These are phyloP conservation scores for Bombus pyrosoma DNA, from an alignment of 1,140 invertebrate species.

Conservation along the genomic window DNA sequence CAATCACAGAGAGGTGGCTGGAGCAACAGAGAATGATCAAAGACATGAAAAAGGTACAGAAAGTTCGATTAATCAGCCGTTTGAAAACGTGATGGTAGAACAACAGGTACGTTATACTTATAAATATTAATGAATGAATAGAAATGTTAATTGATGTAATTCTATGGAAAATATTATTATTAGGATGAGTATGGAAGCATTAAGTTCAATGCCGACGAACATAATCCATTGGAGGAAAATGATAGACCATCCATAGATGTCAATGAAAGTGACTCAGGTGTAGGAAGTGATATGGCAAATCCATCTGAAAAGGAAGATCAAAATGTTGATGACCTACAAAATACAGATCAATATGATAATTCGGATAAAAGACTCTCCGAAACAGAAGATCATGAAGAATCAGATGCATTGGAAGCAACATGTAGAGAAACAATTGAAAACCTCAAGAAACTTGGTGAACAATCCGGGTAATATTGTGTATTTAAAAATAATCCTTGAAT, in stretches of 20 bases:
- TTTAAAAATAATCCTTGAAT: neutral
- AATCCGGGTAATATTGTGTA: conserved; percentile 75
- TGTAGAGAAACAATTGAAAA: conserved; percentile 82
- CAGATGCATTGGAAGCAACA: conserved; percentile 78
- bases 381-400: conserved; percentile 77
- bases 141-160: neutral
- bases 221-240: conserved; percentile 76
- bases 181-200: conserved; percentile 75
- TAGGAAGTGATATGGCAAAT: conserved; percentile 81
- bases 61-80: conserved; percentile 70
- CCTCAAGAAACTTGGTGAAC: conserved; percentile 78
- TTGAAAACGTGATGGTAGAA: conserved; percentile 78
- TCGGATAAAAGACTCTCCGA: conserved; percentile 70
- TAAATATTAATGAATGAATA: no score
- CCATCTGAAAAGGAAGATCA: conserved; percentile 79
- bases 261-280: conserved; percentile 80
- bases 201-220: conserved; percentile 72
- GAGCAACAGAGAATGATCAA: conserved; percentile 74
- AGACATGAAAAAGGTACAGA: conserved; percentile 71
- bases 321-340: conserved; percentile 77
- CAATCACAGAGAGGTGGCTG: conserved; percentile 75
- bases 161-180: neutral
- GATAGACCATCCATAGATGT: conserved; percentile 77
- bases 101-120: conserved; percentile 70
- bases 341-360: conserved; percentile 73